Conservation (phyloP, 2,888 invertebrate genomes). For the Tyria jacobaeae region DNA sequence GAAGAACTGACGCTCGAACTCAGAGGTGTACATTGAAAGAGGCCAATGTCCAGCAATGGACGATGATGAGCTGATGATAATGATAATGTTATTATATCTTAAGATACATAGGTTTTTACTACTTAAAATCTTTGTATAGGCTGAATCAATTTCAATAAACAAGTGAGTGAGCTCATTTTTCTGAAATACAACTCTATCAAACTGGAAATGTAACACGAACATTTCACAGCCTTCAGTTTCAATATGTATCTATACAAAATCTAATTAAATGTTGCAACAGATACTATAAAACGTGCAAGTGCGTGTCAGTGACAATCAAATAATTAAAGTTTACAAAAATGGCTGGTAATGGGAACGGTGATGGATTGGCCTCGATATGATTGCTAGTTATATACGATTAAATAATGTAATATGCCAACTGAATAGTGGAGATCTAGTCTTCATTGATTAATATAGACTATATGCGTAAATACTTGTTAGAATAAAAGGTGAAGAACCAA, state of each 20-base stretch:
- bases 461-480: too few relatives aligned
- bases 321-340: constrained; percentile 44
- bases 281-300: constrained; percentile 23
- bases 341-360: constrained; percentile 28
- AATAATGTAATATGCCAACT: constrained; percentile 10
- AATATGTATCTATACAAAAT: constrained; percentile 23
- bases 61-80: too few relatives aligned
- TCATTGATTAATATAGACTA: not conserved
- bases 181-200: not conserved
- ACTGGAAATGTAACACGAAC: not conserved
- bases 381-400: constrained; percentile 10
- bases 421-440: constrained; percentile 3
- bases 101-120: too few relatives aligned
- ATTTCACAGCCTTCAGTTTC: constrained; percentile 21
- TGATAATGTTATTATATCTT: too few relatives aligned
- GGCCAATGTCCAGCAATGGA: too few relatives aligned
- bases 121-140: not conserved
- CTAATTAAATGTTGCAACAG: constrained; percentile 40
- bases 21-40: too few relatives aligned
- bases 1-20: too few relatives aligned
- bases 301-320: constrained; percentile 51
- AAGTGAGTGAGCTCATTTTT: not conserved
- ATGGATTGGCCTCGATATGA: constrained; percentile 33
- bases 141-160: not conserved
- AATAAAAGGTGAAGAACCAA: too few relatives aligned